Percentiles rank a stretch among this genome's conserved stretches.
phyloP scores from a whole-genome alignment of 2,797 vertebrate species.

The Pristis pectinata region DNA sequence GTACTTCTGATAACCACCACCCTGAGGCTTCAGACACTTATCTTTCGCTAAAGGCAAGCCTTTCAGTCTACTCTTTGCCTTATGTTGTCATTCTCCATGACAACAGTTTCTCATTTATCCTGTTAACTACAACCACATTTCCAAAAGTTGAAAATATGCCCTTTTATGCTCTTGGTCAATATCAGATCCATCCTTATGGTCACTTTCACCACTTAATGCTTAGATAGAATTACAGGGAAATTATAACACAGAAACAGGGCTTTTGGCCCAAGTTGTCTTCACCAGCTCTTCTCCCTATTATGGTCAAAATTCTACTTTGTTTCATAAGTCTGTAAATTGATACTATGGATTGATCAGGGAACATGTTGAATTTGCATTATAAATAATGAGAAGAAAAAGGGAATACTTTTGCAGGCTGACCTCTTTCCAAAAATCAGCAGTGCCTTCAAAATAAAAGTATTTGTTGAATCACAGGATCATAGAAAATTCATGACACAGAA shows the following conservation, averaged over 20 bases:
- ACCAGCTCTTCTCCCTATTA: too few relatives aligned
- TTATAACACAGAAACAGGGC: not conserved
- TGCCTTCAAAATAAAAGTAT: too few relatives aligned
- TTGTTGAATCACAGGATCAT: too few relatives aligned
- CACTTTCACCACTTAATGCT: not conserved
- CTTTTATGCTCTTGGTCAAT: not conserved
- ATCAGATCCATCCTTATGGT: not conserved
- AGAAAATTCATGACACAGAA: too few relatives aligned
- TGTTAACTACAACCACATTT: not conserved
- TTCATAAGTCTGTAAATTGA: not conserved
- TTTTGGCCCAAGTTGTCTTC: too few relatives aligned
- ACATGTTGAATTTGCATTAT: not conserved
- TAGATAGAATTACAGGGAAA: not conserved
- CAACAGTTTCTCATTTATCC: not conserved
- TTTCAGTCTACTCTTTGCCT: not conserved
- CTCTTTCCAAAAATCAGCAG: too few relatives aligned
- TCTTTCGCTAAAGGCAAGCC: not conserved
- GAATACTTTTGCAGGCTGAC: not conserved
- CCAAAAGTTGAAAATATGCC: not conserved
- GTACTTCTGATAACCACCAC: not conserved
- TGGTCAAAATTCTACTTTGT: not conserved
- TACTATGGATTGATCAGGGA: not conserved
- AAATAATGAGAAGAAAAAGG: not conserved
- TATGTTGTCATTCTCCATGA: not conserved
- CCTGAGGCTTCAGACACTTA: not conserved